Evolutionary conservation across 2,113 vertebrate genomes (phyloP).

Genomic region (Shinisaurus crocodilurus): DNA sequence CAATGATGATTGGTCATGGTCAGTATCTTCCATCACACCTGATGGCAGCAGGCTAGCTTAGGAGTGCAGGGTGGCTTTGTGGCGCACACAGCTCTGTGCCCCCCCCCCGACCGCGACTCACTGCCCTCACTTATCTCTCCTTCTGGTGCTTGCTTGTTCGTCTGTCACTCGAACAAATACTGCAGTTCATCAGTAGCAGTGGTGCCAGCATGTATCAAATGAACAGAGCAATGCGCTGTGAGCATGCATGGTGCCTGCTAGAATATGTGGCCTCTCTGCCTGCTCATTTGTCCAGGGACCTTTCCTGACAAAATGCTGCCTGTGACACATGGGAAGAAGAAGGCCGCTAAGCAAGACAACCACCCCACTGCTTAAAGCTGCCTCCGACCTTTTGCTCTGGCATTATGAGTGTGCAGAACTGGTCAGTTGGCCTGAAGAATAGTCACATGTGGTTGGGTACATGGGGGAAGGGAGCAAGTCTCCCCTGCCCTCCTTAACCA

Average conservation of each 20-base stretch:
- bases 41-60: too few relatives aligned
- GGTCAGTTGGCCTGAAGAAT: neutral
- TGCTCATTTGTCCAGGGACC: neutral
- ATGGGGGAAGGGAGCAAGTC: neutral
- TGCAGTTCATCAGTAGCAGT: neutral
- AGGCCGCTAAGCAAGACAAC: neutral
- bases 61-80: neutral
- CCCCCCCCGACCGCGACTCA: too few relatives aligned
- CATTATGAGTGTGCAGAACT: neutral
- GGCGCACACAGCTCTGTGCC: neutral
- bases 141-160: neutral
- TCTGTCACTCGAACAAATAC: neutral
- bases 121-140: neutral
- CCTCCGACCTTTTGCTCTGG: too few relatives aligned
- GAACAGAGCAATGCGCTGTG: neutral
- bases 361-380: too few relatives aligned
- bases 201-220: neutral
- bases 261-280: neutral
- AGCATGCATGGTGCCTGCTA: neutral
- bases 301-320: neutral
- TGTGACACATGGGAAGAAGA: neutral
- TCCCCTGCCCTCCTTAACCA: neutral
- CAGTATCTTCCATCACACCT: neutral
- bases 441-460: neutral
- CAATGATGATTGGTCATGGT: neutral